Conservation (phyloP, 2,113 vertebrate species). For the Sorex araneus region DNA sequence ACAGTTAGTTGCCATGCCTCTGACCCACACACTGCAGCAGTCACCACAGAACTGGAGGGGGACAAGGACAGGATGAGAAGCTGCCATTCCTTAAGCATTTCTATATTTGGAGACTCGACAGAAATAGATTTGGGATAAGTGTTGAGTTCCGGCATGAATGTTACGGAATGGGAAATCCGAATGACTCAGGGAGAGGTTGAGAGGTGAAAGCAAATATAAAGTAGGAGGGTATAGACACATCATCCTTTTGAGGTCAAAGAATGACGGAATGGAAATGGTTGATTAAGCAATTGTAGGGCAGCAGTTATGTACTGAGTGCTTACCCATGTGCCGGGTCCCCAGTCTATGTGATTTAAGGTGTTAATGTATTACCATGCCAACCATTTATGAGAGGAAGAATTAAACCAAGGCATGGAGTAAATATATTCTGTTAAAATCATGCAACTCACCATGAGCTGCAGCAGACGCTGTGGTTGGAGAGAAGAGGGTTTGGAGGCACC, state of each 20-base stretch:
- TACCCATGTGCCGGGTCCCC: background rate
- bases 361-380: constrained; percentile 2
- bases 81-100: no score
- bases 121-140: background rate
- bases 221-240: background rate
- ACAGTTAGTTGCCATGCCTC: no score
- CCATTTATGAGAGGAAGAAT: background rate
- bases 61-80: no score
- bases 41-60: no score
- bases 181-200: background rate
- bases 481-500: background rate
- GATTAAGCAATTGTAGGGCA: background rate
- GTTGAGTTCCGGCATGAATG: background rate
- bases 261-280: background rate
- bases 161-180: constrained; percentile 4
- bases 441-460: background rate
- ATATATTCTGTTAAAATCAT: constrained; percentile 12
- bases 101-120: no score
- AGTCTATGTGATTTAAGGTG: background rate
- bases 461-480: background rate
- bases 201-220: background rate
- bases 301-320: background rate
- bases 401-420: background rate
- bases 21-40: no score
- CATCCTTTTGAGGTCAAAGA: background rate